Conservation (phyloP, 2,113 vertebrate species). For the Saguinus midas region DNA sequence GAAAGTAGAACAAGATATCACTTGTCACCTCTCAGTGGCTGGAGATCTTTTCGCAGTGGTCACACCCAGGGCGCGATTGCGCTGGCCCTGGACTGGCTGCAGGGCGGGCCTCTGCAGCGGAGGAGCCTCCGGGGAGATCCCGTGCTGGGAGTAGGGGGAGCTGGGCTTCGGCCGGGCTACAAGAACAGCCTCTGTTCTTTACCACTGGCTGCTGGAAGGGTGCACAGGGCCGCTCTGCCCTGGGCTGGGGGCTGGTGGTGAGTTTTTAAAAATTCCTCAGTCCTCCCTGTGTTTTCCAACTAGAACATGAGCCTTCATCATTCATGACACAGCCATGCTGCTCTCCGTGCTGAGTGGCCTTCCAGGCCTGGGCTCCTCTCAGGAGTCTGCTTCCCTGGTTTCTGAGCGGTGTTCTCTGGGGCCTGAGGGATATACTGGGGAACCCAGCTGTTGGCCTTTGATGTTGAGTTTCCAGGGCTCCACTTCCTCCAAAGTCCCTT, state of each 20-base stretch:
- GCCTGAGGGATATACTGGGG: background rate
- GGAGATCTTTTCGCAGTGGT: background rate
- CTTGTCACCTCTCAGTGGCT: background rate
- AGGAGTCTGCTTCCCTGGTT: background rate
- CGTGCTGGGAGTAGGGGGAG: background rate
- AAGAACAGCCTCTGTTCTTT: fast-evolving
- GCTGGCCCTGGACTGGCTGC: background rate
- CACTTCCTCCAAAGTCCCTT: background rate
- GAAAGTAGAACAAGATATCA: background rate
- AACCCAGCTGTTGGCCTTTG: background rate
- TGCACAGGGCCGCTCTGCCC: fast-evolving
- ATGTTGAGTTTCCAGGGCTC: background rate
- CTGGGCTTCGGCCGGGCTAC: background rate
- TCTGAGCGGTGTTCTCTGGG: background rate
- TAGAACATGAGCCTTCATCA: fast-evolving
- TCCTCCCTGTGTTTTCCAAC: no score
- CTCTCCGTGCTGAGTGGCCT: background rate
- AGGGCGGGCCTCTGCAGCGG: no score
- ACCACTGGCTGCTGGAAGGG: fast-evolving
- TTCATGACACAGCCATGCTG: fast-evolving
- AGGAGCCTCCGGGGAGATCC: no score
- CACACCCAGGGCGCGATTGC: background rate
- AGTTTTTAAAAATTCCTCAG: background rate
- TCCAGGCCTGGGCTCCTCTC: fast-evolving
- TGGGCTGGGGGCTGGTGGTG: background rate